Conservation (phyloP, 2,888 invertebrate species). For the Meliscaeva auricollis region DNA sequence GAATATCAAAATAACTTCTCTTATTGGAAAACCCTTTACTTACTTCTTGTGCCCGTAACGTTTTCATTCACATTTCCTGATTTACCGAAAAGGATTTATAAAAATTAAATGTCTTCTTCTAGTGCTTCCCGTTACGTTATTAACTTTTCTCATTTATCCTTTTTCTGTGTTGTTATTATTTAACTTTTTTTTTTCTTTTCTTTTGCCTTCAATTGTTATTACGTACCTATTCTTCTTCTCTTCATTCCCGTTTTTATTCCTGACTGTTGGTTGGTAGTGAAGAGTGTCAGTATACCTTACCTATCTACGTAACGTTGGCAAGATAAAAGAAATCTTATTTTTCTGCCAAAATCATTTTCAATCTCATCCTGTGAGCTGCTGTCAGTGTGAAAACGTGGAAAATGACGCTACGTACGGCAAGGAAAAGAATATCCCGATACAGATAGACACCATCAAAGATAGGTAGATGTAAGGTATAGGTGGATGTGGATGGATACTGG, state of each 20-base stretch:
- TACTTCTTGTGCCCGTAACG: too few relatives aligned
- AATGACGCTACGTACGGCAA: not conserved
- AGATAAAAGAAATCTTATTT: constrained; percentile 41
- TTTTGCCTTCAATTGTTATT: constrained; percentile 24
- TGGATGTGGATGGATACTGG: too few relatives aligned
- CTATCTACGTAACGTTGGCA: not conserved
- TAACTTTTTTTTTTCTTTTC: not conserved
- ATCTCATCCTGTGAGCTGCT: constrained; percentile 49
- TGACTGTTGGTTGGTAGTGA: not conserved
- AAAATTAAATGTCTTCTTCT: constrained; percentile 67
- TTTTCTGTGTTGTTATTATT: constrained; percentile 13
- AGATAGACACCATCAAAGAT: too few relatives aligned
- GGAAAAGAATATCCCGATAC: constrained; percentile 16
- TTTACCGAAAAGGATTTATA: constrained; percentile 63
- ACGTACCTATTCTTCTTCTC: constrained; percentile 9
- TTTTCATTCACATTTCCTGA: constrained; percentile 51
- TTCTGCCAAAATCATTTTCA: constrained; percentile 65
- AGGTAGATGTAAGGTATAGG: too few relatives aligned
- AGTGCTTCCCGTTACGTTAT: constrained; percentile 44
- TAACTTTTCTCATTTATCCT: constrained; percentile 26
- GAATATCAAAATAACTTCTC: too few relatives aligned
- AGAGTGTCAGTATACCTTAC: too few relatives aligned
- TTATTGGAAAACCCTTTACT: too few relatives aligned
- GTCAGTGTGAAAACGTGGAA: constrained; percentile 40
- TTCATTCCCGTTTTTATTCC: not conserved